A percentile compares a stretch with the other conserved stretches of the same genome.
phyloP scores from a whole-genome alignment of 2,113 vertebrate species.

The Pomatostomus ruficeps region DNA sequence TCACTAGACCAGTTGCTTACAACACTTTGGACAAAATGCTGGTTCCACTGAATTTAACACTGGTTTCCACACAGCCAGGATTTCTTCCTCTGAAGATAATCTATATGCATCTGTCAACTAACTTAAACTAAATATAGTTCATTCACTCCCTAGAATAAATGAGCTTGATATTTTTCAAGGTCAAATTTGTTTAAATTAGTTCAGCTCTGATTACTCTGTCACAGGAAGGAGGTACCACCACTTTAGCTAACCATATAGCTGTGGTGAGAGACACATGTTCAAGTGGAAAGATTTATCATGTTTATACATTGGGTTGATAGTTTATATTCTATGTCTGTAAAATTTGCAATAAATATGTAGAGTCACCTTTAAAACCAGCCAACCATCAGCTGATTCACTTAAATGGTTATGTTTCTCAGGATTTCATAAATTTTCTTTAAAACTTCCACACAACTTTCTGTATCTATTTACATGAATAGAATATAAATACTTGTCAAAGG shows the following conservation, averaged over 20 bases:
- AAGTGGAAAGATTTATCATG: background rate
- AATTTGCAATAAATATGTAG: background rate
- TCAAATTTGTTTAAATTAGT: conserved; percentile 1
- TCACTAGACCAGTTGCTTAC: background rate
- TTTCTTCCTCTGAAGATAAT: background rate
- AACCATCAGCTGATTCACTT: background rate
- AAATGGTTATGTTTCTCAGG: background rate
- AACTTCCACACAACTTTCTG: background rate
- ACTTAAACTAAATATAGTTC: background rate
- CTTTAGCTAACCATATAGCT: background rate
- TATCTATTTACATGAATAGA: background rate
- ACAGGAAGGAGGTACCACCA: background rate
- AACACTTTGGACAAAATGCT: background rate
- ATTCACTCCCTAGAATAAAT: background rate
- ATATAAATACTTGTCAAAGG: background rate
- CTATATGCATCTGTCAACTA: background rate
- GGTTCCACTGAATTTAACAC: background rate
- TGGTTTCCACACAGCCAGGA: background rate
- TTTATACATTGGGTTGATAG: background rate
- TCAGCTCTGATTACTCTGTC: background rate
- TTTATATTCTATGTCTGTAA: background rate
- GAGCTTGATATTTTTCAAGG: background rate
- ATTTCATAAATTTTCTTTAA: background rate
- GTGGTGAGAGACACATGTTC: background rate
- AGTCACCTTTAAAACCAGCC: background rate